phyloP scores from a whole-genome alignment of 2,113 vertebrate species.

The Pogonocichla stellata region DNA sequence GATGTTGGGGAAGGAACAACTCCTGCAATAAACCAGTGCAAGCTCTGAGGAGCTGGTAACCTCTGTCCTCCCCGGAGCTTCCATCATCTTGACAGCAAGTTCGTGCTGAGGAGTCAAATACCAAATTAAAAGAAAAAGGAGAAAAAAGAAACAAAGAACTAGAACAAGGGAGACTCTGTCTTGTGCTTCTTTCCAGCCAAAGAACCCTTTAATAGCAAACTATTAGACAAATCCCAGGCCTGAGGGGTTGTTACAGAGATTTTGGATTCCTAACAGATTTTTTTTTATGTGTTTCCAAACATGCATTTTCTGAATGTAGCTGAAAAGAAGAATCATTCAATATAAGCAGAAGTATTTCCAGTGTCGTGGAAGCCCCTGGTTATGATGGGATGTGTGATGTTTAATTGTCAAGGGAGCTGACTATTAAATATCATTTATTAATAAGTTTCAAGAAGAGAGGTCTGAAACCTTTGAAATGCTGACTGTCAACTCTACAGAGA shows the following conservation, averaged over 20 bases:
- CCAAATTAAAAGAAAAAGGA: not conserved
- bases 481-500: not conserved
- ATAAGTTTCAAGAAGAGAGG: not conserved
- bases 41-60: not conserved
- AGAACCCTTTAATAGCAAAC: slow-evolving; percentile 12
- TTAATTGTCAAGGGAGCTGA: not conserved
- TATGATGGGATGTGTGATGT: not conserved
- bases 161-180: slow-evolving; percentile 22
- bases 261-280: slow-evolving; percentile 10
- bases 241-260: not conserved
- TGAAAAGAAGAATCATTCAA: not conserved
- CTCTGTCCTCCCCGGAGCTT: not conserved
- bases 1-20: not conserved
- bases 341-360: not conserved
- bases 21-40: not conserved
- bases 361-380: not conserved
- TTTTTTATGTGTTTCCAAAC: not conserved
- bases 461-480: not conserved
- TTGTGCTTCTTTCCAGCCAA: slow-evolving; percentile 12
- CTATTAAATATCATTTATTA: not conserved
- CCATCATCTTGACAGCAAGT: not conserved
- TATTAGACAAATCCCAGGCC: slow-evolving; percentile 29
- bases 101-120: not conserved
- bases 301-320: not conserved
- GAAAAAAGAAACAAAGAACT: not conserved